A percentile compares a stretch with the other conserved stretches of the same genome.
These are phyloP conservation scores for Harpagoxenus sublaevis DNA, from an alignment of 2,888 invertebrate genomes.

Conservation along the genomic window DNA sequence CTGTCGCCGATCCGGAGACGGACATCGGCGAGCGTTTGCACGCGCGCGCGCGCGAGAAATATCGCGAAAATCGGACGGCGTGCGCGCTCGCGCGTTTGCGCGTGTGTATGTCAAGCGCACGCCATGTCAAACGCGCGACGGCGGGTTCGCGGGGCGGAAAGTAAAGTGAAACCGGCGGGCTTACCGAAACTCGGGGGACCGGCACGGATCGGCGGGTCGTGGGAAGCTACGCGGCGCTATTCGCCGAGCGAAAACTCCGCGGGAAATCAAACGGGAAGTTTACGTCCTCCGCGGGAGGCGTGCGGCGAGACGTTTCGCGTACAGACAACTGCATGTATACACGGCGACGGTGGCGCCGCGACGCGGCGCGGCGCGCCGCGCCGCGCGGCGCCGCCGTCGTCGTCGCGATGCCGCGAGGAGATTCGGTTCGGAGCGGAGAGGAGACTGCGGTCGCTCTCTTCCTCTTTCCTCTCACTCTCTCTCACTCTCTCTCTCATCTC, in stretches of 20 bases:
- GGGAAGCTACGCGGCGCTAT: conserved; percentile 47
- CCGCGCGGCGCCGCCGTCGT: conserved; percentile 68
- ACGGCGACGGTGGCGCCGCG: conserved; percentile 76
- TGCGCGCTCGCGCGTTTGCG: conserved; percentile 7
- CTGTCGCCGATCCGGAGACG: not conserved
- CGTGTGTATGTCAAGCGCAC: conserved; percentile 69
- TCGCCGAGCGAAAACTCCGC: conserved; percentile 64
- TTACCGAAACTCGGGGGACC: conserved; percentile 72
- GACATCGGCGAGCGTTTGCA: not conserved
- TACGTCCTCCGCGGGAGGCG: conserved; percentile 54
- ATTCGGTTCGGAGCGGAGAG: not conserved
- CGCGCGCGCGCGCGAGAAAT: not conserved
- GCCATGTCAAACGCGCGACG: conserved; percentile 77
- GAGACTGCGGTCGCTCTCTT: not conserved
- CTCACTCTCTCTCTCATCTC: not conserved
- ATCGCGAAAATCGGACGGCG: conserved; percentile 11
- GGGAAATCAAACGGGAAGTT: conserved; percentile 60
- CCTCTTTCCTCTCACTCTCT: not conserved
- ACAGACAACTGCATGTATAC: conserved; percentile 83
- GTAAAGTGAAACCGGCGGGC: conserved; percentile 73
- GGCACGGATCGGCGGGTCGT: conserved; percentile 47
- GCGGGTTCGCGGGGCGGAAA: conserved; percentile 66
- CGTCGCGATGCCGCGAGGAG: conserved; percentile 38
- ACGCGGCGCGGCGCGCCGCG: conserved; percentile 55
- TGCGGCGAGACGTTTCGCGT: conserved; percentile 77